Percentiles rank a stretch among this genome's conserved stretches.
Evolutionary conservation across 92 coral and sea anemone genomes (phyloP).

Genomic region (Heliopora coerulea): DNA sequence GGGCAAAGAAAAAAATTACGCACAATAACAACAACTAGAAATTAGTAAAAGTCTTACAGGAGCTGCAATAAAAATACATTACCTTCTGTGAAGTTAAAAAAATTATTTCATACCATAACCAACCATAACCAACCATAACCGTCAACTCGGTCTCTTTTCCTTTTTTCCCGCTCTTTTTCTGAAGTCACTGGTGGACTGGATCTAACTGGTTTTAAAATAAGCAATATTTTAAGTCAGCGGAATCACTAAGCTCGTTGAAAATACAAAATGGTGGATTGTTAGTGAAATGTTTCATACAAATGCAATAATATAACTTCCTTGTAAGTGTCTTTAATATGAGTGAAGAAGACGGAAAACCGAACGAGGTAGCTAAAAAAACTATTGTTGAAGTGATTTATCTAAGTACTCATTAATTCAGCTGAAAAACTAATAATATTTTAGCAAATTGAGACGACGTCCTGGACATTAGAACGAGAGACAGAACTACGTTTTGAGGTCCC

Average conservation of each 20-base stretch:
- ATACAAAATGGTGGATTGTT: neutral
- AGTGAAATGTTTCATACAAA: no score
- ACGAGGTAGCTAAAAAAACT: constrained; percentile 14
- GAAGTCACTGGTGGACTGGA: neutral
- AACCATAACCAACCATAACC: no score
- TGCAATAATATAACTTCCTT: no score
- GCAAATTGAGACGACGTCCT: constrained; percentile 9
- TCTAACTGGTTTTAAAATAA: neutral
- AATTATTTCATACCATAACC: no score
- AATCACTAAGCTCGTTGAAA: neutral
- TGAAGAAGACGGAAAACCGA: constrained; percentile 8
- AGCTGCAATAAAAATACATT: no score
- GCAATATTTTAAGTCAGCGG: neutral
- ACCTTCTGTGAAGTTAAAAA: no score
- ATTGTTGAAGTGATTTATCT: neutral
- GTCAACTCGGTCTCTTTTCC: no score
- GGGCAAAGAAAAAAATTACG: no score
- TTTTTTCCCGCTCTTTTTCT: constrained; percentile 1
- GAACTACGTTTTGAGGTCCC: constrained; percentile 90
- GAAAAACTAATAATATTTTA: neutral
- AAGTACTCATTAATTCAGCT: neutral
- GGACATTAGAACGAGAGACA: constrained; percentile 92
- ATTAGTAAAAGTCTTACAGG: no score
- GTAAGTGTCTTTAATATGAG: constrained; percentile 6
- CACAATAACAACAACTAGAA: no score